Evolutionary conservation across 2,888 invertebrate species (phyloP).

Genomic region (Calameuta idolon): DNA sequence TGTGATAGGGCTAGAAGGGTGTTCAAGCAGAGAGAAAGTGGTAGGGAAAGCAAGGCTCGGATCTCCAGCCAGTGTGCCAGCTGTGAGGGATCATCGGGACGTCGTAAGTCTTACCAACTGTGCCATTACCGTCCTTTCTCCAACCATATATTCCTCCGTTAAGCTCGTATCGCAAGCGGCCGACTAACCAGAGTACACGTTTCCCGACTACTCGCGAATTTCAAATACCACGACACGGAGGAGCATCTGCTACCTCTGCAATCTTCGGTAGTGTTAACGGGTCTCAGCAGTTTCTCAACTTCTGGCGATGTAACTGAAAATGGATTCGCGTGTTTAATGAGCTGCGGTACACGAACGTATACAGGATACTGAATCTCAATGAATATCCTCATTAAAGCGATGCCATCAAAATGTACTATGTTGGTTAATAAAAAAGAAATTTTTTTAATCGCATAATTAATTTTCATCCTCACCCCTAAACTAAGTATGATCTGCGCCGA

Average conservation of each 20-base stretch:
- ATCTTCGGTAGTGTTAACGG: not conserved
- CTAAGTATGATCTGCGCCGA: no score
- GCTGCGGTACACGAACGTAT: not conserved
- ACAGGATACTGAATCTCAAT: not conserved
- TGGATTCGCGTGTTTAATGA: not conserved
- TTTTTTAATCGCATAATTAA: no score
- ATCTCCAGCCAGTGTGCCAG: slow-evolving; percentile 8
- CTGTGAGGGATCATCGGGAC: slow-evolving; percentile 19
- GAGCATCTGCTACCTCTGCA: not conserved
- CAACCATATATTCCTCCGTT: not conserved
- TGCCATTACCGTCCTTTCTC: slow-evolving; percentile 6
- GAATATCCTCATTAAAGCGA: not conserved
- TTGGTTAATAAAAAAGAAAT: not conserved
- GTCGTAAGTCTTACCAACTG: slow-evolving; percentile 5
- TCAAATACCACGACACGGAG: not conserved
- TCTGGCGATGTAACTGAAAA: not conserved
- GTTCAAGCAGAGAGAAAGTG: not conserved
- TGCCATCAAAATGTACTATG: not conserved
- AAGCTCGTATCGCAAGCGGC: not conserved
- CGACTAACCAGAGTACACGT: not conserved
- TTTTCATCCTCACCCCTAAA: no score
- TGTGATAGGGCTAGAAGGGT: not conserved
- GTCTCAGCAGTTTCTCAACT: not conserved
- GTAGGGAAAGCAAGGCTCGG: not conserved
- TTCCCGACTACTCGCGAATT: not conserved